Percentiles rank a stretch among this genome's conserved stretches.
Conservation (phyloP, 2,888 invertebrate species). For the Rutpela maculata region DNA sequence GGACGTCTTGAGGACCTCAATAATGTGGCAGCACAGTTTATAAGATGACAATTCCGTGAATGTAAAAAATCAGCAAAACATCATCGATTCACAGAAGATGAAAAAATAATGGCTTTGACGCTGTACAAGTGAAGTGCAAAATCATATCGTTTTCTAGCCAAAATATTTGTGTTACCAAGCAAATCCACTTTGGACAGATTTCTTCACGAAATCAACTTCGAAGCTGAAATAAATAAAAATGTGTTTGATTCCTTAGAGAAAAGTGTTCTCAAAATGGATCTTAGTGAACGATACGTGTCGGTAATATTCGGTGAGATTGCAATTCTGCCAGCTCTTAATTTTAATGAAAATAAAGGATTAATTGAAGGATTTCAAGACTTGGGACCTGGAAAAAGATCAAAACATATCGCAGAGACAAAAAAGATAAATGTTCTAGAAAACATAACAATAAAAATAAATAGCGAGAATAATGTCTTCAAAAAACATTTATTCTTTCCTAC, state of each 20-base stretch:
- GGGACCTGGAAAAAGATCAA: no score
- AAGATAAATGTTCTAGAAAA: no score
- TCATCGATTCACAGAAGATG: neutral
- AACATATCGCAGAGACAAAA: no score
- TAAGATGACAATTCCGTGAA: neutral
- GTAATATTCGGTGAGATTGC: no score
- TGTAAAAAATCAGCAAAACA: neutral
- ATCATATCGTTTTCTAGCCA: neutral
- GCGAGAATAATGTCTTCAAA: no score
- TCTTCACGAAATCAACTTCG: neutral
- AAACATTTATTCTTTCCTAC: no score
- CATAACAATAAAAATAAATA: no score
- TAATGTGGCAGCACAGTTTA: neutral
- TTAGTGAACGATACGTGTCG: neutral
- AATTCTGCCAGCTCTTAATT: no score
- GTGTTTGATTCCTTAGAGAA: neutral
- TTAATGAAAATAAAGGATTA: no score
- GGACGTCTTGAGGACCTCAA: neutral
- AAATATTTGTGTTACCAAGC: neutral
- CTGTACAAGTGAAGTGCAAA: neutral
- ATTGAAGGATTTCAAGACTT: no score
- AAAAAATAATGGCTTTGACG: neutral
- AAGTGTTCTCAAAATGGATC: neutral
- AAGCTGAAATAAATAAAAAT: neutral
- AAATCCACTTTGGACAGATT: neutral